Evolutionary conservation across 2,888 invertebrate species (phyloP), one percentile per base, ranked within the genome.

Genomic region (Cheilosia urbana): DNA sequence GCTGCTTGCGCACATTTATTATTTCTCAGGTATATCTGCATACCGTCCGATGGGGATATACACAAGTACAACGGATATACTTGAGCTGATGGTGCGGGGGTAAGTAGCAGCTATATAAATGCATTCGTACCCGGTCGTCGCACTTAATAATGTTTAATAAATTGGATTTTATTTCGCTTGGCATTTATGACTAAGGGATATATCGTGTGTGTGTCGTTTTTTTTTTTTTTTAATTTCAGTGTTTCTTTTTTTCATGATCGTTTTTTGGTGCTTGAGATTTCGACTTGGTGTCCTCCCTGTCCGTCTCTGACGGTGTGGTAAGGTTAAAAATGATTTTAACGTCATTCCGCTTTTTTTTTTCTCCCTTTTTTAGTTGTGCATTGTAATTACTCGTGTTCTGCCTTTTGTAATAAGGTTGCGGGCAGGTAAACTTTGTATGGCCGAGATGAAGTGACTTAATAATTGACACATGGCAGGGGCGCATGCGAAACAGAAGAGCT

Each of bases 111-210:
- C 80, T 85, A 80, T 85, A 80, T 68, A 80, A 80, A 85, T 85
- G 80, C 85, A 85, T 85, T 80, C 76, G 80, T 85, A 80, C 80
- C 60, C 85, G 85, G 85, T 87, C 89, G 88, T 91, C 90, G 91
- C 91, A 91, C 91, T 91, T 91, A 91, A 91, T 91, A 91, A 91
- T 91, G 91, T 91, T 91, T 91, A 91, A 91, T 91, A 91, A 91
- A 91, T 91, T 91, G 91, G 91, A 91, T 91, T 91, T 91, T 91
- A 91, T 91, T 91, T 91, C 60, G 60, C 76, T 57, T 85, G 81
- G 80, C 81, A 71, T 85, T 85, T 85, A 85, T 85, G 85, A 85
- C 85, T 85, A 81, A 85, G 80, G 80, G 53, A 62, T 65, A 62
- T 65, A 53, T 79, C 37, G 37, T 37, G 34, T 68, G 24, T 68